These are phyloP conservation scores for Pangasianodon gigas DNA, from an alignment of 2,113 vertebrate genomes.

Conservation along the genomic window DNA sequence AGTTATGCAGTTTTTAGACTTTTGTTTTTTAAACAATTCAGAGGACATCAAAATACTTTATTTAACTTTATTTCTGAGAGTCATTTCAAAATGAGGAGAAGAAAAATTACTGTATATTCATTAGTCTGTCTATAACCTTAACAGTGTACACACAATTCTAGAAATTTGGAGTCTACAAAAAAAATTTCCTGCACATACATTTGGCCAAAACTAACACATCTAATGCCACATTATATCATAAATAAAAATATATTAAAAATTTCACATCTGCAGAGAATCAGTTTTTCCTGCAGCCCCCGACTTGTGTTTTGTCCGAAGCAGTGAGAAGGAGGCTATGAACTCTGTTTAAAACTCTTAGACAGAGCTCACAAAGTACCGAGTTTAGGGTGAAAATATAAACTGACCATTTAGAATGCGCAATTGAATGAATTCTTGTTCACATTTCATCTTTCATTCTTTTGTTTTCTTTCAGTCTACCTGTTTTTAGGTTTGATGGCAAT, in stretches of 20 bases:
- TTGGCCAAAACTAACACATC: not conserved
- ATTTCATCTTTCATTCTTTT: not conserved
- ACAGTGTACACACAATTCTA: no score
- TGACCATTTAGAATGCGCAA: not conserved
- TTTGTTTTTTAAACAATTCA: no score
- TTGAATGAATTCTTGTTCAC: not conserved
- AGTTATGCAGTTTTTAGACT: not conserved
- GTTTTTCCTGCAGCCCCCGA: no score
- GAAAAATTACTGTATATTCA: no score
- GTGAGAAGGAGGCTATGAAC: no score
- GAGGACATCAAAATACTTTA: no score
- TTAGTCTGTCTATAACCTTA: no score
- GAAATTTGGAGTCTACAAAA: not conserved
- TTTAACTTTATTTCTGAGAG: no score
- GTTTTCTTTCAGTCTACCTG: slow-evolving; percentile 74
- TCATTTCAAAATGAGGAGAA: no score
- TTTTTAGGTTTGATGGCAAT: slow-evolving; percentile 84
- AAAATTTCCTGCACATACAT: not conserved
- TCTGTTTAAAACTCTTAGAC: no score
- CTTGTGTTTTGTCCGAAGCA: not conserved
- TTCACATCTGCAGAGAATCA: no score
- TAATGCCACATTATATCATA: not conserved
- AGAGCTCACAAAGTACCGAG: not conserved
- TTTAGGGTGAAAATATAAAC: not conserved
- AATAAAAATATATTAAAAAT: not conserved